A percentile compares a stretch with the other conserved stretches of the same genome.
These are phyloP conservation scores for Rhynchotus rufescens DNA, from an alignment of 2,797 vertebrate species.

Conservation along the genomic window DNA sequence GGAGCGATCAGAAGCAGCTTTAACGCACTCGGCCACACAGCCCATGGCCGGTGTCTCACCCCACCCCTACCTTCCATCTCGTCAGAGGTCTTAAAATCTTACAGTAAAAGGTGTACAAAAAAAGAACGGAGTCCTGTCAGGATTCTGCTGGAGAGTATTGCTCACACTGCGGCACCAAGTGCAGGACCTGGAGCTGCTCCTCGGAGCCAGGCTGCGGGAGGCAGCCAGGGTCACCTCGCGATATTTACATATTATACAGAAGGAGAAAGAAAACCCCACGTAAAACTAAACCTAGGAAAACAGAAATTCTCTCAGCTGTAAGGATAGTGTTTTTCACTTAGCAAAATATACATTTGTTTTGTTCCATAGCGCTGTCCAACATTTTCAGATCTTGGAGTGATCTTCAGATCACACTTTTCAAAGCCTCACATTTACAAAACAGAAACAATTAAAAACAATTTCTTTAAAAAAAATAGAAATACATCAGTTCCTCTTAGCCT, in stretches of 20 bases:
- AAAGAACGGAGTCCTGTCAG: conserved; percentile 77
- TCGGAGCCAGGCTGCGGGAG: conserved; percentile 59
- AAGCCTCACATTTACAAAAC: conserved; percentile 84
- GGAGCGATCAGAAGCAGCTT: conserved; percentile 64
- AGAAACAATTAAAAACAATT: conserved; percentile 83
- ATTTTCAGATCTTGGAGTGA: conserved; percentile 72
- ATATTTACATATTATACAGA: conserved; percentile 99
- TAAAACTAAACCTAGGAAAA: conserved; percentile 84
- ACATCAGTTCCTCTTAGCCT: conserved; percentile 67
- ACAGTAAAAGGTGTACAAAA: conserved; percentile 85
- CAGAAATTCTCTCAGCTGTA: conserved; percentile 87
- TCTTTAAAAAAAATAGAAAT: conserved; percentile 73
- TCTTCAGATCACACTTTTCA: conserved; percentile 77
- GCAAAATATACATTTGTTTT: conserved; percentile 94
- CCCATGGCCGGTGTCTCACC: conserved; percentile 14
- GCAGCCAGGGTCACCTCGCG: conserved; percentile 78
- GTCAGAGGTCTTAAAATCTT: conserved; percentile 81
- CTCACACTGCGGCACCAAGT: conserved; percentile 76
- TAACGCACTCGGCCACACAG: conserved; percentile 60
- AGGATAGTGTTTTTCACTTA: conserved; percentile 88
- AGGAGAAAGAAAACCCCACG: conserved; percentile 79
- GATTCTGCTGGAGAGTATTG: conserved; percentile 81
- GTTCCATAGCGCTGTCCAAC: conserved; percentile 84
- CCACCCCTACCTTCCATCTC: conserved; percentile 12
- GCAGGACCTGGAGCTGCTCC: conserved; percentile 70